These are phyloP conservation scores for Anoplolepis gracilipes DNA, from an alignment of 1,140 invertebrate species.

Conservation along the genomic window DNA sequence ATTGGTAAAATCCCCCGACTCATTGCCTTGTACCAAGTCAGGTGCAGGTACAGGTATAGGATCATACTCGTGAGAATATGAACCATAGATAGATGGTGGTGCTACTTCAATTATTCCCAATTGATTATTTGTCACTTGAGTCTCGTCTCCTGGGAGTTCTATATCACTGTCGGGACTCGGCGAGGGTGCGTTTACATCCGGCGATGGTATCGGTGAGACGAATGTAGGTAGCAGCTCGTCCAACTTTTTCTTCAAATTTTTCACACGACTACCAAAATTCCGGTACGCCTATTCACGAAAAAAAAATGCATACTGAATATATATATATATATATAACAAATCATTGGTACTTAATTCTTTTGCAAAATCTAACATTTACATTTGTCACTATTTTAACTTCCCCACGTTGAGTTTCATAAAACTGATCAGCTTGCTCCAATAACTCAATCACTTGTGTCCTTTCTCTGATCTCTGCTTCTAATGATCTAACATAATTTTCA, in stretches of 20 bases:
- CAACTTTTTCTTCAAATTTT: slow-evolving; percentile 93
- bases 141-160: slow-evolving; percentile 88
- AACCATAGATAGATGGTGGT: slow-evolving; percentile 83
- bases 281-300: slow-evolving; percentile 93
- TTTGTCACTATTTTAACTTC: slow-evolving; percentile 97
- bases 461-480: slow-evolving; percentile 94
- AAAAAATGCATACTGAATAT: slow-evolving; percentile 39
- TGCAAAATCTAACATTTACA: slow-evolving; percentile 87
- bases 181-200: slow-evolving; percentile 93
- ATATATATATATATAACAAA: not conserved
- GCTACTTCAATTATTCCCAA: slow-evolving; percentile 81
- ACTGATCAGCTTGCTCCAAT: slow-evolving; percentile 93
- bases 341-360: not conserved
- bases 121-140: slow-evolving; percentile 76
- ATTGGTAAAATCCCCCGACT: slow-evolving; percentile 80
- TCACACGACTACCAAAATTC: slow-evolving; percentile 95
- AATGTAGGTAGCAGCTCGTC: slow-evolving; percentile 91
- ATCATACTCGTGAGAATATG: slow-evolving; percentile 83
- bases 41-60: slow-evolving; percentile 78
- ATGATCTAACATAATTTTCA: slow-evolving; percentile 92
- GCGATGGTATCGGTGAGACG: slow-evolving; percentile 90
- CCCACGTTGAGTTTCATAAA: slow-evolving; percentile 94
- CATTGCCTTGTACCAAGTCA: slow-evolving; percentile 75
- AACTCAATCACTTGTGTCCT: slow-evolving; percentile 91
- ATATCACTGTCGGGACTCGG: slow-evolving; percentile 93